Evolutionary conservation across 2,888 invertebrate genomes (phyloP).

Genomic region (Resseliella maxima): DNA sequence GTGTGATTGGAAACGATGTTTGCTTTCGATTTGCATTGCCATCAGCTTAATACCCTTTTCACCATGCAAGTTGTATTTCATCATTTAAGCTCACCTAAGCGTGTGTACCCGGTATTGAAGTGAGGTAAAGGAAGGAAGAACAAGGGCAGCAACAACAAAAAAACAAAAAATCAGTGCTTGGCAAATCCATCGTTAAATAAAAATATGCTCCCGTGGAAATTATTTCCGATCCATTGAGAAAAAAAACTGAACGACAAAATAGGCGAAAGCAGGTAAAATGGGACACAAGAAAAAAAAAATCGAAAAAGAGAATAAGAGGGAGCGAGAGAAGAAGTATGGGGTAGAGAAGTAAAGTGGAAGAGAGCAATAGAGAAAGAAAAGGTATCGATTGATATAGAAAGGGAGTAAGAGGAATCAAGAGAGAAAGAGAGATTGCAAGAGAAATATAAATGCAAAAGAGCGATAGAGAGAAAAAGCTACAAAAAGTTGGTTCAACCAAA

Average conservation of each 20-base stretch:
- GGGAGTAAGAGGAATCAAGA: too few relatives aligned
- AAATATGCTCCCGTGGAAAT: constrained; percentile 28
- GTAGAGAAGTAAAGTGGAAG: too few relatives aligned
- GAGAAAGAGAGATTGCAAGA: too few relatives aligned
- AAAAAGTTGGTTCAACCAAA: constrained; percentile 1
- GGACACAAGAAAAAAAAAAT: neutral
- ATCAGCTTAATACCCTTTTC: constrained; percentile 15
- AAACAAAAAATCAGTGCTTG: constrained; percentile 24
- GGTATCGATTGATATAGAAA: too few relatives aligned
- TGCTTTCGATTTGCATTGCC: constrained; percentile 47
- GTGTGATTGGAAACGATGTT: constrained; percentile 14
- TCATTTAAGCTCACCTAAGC: constrained; percentile 44
- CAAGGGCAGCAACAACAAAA: too few relatives aligned
- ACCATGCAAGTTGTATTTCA: constrained; percentile 1
- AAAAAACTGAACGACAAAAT: neutral
- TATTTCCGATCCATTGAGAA: constrained; percentile 47
- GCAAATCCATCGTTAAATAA: constrained; percentile 45
- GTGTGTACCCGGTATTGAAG: neutral
- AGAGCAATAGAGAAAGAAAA: too few relatives aligned
- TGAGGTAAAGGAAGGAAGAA: neutral
- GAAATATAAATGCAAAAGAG: neutral
- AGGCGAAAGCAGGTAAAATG: neutral
- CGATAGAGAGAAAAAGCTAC: neutral
- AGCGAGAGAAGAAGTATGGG: neutral
- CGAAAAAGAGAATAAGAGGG: too few relatives aligned